Percentiles rank a stretch among this genome's conserved stretches.
These are phyloP conservation scores for Sebastes minor DNA, from an alignment of 2,797 vertebrate genomes.

Conservation along the genomic window DNA sequence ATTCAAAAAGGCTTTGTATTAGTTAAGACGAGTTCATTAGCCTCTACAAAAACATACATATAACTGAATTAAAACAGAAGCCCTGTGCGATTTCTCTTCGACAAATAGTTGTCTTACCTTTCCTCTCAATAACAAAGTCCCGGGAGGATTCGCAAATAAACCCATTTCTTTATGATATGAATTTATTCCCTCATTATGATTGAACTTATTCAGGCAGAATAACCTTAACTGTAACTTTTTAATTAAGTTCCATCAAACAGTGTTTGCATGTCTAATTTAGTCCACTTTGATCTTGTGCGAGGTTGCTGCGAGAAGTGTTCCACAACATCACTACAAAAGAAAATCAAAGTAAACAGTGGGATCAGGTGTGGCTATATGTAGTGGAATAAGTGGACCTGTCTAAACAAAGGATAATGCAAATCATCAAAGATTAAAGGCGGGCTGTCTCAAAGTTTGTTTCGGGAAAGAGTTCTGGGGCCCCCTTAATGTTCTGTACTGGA, in stretches of 20 bases:
- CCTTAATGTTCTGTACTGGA: constrained; percentile 32
- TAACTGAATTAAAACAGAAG: constrained; percentile 15
- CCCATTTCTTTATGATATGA: constrained; percentile 58
- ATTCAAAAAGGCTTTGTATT: constrained; percentile 5
- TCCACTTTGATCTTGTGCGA: constrained; percentile 73
- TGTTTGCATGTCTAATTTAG: constrained; percentile 76
- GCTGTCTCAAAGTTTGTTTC: constrained; percentile 32
- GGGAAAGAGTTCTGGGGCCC: neutral
- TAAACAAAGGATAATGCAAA: constrained; percentile 54
- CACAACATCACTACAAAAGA: constrained; percentile 65
- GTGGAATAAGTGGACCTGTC: constrained; percentile 19
- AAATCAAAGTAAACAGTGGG: constrained; percentile 56
- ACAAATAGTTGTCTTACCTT: constrained; percentile 63
- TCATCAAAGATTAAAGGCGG: constrained; percentile 51
- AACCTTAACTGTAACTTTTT: constrained; percentile 75
- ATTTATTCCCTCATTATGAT: constrained; percentile 77
- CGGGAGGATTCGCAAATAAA: constrained; percentile 62
- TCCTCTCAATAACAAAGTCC: constrained; percentile 59
- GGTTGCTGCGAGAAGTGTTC: constrained; percentile 48
- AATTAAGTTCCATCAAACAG: constrained; percentile 74
- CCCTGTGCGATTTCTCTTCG: constrained; percentile 27
- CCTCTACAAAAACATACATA: constrained; percentile 5
- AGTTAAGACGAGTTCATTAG: constrained; percentile 35
- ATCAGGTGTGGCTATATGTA: constrained; percentile 57
- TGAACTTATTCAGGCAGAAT: constrained; percentile 75